Conservation (phyloP, 2,797 vertebrate species). For the Crotalus adamanteus region DNA sequence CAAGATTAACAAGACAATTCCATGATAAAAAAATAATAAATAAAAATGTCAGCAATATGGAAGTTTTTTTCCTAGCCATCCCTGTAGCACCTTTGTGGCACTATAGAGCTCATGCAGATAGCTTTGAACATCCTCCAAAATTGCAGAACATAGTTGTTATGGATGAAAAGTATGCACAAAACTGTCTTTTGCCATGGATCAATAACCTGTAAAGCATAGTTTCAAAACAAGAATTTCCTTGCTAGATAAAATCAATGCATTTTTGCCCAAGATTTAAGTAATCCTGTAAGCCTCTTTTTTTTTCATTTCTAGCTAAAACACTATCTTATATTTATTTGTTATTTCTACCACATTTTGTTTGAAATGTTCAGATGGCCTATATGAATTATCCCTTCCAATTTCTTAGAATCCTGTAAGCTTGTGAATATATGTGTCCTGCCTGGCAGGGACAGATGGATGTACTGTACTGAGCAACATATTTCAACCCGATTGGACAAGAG, state of each 20-base stretch:
- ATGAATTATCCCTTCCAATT: neutral
- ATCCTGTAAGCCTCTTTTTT: neutral
- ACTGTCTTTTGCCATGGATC: neutral
- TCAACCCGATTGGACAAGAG: neutral
- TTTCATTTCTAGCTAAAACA: neutral
- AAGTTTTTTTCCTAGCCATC: neutral
- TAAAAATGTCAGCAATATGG: neutral
- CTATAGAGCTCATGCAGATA: neutral
- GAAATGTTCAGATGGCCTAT: neutral
- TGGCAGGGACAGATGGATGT: conserved; percentile 66
- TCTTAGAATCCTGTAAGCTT: neutral
- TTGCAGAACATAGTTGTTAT: neutral
- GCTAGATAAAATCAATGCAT: neutral
- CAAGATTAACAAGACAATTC: too few relatives aligned
- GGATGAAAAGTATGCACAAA: neutral
- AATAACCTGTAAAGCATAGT: neutral
- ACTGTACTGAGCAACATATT: conserved; percentile 37
- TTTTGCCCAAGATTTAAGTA: neutral
- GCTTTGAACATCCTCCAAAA: neutral
- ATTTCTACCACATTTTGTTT: neutral
- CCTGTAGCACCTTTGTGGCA: neutral
- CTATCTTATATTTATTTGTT: neutral
- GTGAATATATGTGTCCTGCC: neutral
- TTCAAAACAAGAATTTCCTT: neutral
- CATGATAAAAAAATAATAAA: neutral